Conservation (phyloP, 2,888 invertebrate species). For the Cheilosia impressa region DNA sequence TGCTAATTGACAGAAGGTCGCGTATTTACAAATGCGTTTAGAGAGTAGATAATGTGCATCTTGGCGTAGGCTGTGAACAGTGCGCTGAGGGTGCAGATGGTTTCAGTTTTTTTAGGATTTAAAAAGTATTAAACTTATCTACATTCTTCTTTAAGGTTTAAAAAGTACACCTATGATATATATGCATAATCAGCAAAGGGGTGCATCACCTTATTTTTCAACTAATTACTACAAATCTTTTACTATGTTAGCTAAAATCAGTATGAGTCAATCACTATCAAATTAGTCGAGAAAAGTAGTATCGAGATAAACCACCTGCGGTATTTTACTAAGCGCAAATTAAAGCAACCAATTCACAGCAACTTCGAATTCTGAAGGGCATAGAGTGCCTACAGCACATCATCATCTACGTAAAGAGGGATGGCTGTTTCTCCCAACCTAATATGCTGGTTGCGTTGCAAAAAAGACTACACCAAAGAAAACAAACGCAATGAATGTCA, state of each 20-base stretch:
- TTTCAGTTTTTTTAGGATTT: neutral
- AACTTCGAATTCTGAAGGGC: neutral
- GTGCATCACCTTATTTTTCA: no score
- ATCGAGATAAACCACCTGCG: neutral
- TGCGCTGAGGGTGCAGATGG: constrained; percentile 14
- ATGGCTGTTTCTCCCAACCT: constrained; percentile 1
- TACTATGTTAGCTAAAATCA: neutral
- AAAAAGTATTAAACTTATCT: no score
- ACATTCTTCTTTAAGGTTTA: no score
- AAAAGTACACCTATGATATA: no score
- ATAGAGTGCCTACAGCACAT: neutral
- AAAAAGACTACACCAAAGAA: constrained; percentile 40
- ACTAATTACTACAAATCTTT: no score
- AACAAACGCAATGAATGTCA: constrained; percentile 63
- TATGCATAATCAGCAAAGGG: no score
- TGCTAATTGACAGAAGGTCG: constrained; percentile 81
- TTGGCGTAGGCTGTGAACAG: constrained; percentile 25
- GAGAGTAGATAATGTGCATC: constrained; percentile 37
- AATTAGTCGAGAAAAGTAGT: no score
- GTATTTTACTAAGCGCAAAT: neutral
- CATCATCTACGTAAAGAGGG: neutral
- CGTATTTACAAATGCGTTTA: constrained; percentile 78
- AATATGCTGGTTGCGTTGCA: constrained; percentile 27
- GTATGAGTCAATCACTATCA: neutral
- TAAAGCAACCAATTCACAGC: constrained; percentile 2